phyloP scores from a whole-genome alignment of 1,140 invertebrate genomes.

The Pseudomyrmex cubaensis region DNA sequence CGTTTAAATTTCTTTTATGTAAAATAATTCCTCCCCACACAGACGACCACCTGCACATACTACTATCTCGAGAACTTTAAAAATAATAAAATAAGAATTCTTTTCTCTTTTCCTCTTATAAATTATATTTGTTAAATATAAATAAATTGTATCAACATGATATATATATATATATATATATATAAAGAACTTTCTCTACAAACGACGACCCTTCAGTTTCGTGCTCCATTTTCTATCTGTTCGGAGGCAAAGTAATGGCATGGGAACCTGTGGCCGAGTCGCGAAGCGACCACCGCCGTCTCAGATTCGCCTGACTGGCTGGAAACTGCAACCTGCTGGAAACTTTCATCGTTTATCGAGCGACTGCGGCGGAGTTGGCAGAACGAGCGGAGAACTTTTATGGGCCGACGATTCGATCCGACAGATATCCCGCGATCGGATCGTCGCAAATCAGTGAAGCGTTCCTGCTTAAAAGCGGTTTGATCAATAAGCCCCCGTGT shows the following conservation, averaged over 20 bases:
- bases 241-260: conserved; percentile 72
- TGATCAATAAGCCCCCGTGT: conserved; percentile 28
- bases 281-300: conserved; percentile 42
- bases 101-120: too few relatives aligned
- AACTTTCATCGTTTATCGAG: conserved; percentile 70
- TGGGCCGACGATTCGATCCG: conserved; percentile 31
- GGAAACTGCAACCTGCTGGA: conserved; percentile 70
- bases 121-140: too few relatives aligned
- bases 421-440: conserved; percentile 15
- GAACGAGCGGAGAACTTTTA: conserved; percentile 45
- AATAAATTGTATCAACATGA: too few relatives aligned
- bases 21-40: neutral
- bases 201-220: conserved; percentile 57
- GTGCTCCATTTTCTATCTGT: conserved; percentile 68
- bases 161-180: conserved; percentile 4
- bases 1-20: neutral
- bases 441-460: conserved; percentile 38
- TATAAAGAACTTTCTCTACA: conserved; percentile 70
- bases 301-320: conserved; percentile 73
- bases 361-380: conserved; percentile 18
- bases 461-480: conserved; percentile 38
- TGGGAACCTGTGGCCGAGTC: conserved; percentile 70
- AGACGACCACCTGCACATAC: too few relatives aligned
- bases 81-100: too few relatives aligned
- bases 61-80: too few relatives aligned